phyloP scores from a whole-genome alignment of 2,113 vertebrate genomes.

The Pipa parva region DNA sequence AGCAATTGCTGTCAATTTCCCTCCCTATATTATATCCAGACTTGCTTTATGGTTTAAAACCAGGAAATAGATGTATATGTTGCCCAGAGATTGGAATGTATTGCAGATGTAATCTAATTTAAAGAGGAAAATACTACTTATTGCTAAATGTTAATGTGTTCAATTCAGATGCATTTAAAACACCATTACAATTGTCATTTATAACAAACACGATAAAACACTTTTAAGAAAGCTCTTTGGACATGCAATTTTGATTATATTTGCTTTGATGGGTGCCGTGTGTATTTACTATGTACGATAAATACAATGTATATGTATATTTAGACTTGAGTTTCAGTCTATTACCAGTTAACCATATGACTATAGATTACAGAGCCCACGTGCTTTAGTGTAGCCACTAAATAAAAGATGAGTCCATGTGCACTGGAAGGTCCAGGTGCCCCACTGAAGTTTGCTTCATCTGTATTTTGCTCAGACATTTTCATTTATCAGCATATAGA shows the following conservation, averaged over 20 bases:
- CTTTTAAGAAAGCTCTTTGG: background rate
- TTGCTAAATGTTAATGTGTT: slow-evolving; percentile 29
- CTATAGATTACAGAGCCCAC: too few relatives aligned
- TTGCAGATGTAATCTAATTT: slow-evolving; percentile 39
- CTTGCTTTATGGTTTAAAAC: slow-evolving; percentile 14
- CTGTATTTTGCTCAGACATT: too few relatives aligned
- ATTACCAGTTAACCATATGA: too few relatives aligned
- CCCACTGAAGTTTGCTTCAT: too few relatives aligned
- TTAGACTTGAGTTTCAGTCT: background rate
- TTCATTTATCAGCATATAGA: too few relatives aligned
- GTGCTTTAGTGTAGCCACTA: too few relatives aligned
- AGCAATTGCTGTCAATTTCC: slow-evolving; percentile 19
- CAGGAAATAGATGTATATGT: slow-evolving; percentile 35
- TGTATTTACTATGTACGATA: background rate
- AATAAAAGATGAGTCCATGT: too few relatives aligned
- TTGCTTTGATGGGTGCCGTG: background rate
- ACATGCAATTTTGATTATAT: background rate
- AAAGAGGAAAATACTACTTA: slow-evolving; percentile 41
- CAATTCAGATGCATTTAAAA: slow-evolving; percentile 31
- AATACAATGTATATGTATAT: slow-evolving; percentile 1
- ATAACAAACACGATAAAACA: slow-evolving; percentile 27
- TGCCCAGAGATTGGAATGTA: slow-evolving; percentile 26
- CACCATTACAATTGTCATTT: slow-evolving; percentile 24
- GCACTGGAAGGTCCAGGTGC: too few relatives aligned
- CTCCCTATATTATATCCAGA: slow-evolving; percentile 30